Conservation (phyloP, 2,888 invertebrate genomes). For the Gryllus longicercus region DNA sequence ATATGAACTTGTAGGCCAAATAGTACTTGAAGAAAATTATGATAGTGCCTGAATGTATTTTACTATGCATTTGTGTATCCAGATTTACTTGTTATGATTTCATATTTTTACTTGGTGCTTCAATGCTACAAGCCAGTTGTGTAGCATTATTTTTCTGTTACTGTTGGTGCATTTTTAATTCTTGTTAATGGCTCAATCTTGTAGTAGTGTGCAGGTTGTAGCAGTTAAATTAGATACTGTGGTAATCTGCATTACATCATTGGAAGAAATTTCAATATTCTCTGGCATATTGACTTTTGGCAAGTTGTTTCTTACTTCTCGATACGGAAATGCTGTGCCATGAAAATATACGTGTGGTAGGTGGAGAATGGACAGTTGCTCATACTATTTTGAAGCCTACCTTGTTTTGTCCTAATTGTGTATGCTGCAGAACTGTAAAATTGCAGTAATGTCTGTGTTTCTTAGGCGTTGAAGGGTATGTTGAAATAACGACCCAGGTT, state of each 20-base stretch:
- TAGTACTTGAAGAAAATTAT: constrained; percentile 4
- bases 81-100: neutral
- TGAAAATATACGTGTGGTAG: neutral
- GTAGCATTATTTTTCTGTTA: neutral
- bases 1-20: neutral
- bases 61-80: constrained; percentile 5
- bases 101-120: constrained; percentile 10
- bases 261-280: neutral
- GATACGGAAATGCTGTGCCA: neutral
- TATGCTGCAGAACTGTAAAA: neutral
- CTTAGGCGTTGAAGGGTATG: neutral
- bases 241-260: neutral
- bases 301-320: neutral
- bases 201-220: constrained; percentile 8
- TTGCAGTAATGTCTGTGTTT: neutral
- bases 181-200: constrained; percentile 9
- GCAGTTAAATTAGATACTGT: neutral
- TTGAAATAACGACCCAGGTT: neutral
- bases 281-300: neutral
- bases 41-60: constrained; percentile 6
- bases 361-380: neutral
- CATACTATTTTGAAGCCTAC: neutral
- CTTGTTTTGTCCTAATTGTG: neutral
- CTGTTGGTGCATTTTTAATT: constrained; percentile 11
- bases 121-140: neutral